Percentiles rank a stretch among this genome's conserved stretches.
phyloP scores from a whole-genome alignment of 2,888 invertebrate species.

The Nomada ferruginata region DNA sequence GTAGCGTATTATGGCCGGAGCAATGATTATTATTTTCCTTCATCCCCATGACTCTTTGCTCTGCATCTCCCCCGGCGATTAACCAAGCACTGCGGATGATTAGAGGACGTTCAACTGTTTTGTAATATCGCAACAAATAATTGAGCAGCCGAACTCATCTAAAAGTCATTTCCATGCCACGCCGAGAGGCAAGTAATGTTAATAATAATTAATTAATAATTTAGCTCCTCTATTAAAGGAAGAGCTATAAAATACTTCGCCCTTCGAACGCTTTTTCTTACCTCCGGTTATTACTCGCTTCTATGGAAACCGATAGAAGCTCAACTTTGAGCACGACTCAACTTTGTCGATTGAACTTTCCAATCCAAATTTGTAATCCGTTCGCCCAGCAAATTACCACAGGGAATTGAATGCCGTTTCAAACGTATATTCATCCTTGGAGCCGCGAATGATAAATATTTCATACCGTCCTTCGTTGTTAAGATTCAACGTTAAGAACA shows the following conservation, averaged over 20 bases:
- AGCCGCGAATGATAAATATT: constrained; percentile 41
- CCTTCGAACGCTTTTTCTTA: too few relatives aligned
- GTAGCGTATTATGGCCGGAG: constrained; percentile 14
- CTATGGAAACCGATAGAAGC: too few relatives aligned
- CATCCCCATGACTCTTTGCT: background rate
- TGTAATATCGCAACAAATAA: background rate
- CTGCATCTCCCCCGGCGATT: background rate
- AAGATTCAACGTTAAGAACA: constrained; percentile 1
- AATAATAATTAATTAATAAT: too few relatives aligned
- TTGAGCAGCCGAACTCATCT: background rate
- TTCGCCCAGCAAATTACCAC: background rate
- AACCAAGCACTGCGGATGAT: background rate
- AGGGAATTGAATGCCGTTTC: background rate
- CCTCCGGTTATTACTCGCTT: too few relatives aligned
- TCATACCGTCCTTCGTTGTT: constrained; percentile 14
- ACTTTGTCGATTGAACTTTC: too few relatives aligned
- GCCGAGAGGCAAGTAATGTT: background rate
- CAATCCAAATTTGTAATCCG: too few relatives aligned
- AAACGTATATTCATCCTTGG: constrained; percentile 14
- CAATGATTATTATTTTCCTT: constrained; percentile 39
- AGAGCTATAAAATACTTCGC: too few relatives aligned
- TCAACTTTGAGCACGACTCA: too few relatives aligned
- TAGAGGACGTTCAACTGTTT: background rate
- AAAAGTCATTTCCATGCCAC: background rate
- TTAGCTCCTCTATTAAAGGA: too few relatives aligned